Conservation (phyloP, 1,140 invertebrate species). For the Probaryconus sp. region DNA sequence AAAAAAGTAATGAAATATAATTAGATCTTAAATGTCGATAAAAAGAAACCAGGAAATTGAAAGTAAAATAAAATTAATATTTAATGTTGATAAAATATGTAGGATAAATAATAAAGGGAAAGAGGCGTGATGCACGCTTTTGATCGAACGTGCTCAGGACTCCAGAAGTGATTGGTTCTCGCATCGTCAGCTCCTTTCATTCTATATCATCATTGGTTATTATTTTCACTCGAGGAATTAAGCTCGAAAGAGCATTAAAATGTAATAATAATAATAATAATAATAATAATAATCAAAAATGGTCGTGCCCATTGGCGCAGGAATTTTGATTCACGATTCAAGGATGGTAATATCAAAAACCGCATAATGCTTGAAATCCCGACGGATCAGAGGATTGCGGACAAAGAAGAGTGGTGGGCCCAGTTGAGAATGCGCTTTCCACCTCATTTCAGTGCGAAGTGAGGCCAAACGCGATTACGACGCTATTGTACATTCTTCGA, state of each 20-base stretch:
- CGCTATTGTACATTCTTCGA: slow-evolving; percentile 64
- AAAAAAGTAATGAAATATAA: too few species aligned
- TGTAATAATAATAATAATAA: too few species aligned
- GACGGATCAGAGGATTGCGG: slow-evolving; percentile 56
- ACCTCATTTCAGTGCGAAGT: slow-evolving; percentile 75
- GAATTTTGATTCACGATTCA: slow-evolving; percentile 55
- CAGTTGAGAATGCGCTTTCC: slow-evolving; percentile 70
- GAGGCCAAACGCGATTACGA: slow-evolving; percentile 69
- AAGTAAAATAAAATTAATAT: too few species aligned
- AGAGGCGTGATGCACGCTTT: slow-evolving; percentile 23
- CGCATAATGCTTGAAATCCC: slow-evolving; percentile 61
- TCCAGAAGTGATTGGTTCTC: slow-evolving; percentile 38
- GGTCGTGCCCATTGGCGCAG: slow-evolving; percentile 51
- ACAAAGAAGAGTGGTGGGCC: slow-evolving; percentile 48
- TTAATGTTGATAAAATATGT: too few species aligned
- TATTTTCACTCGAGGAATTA: slow-evolving; percentile 50
- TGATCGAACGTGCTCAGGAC: slow-evolving; percentile 25
- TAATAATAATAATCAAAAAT: too few species aligned
- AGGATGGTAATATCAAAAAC: slow-evolving; percentile 62
- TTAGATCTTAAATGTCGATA: too few species aligned
- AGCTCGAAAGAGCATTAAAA: slow-evolving; percentile 56
- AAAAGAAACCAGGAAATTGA: too few species aligned
- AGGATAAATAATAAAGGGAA: slow-evolving; percentile 18
- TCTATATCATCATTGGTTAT: slow-evolving; percentile 36
- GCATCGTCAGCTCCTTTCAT: slow-evolving; percentile 47